A percentile compares a stretch with the other conserved stretches of the same genome.
These are phyloP conservation scores for Ancistrus triradiatus DNA, from an alignment of 2,113 vertebrate species.

Conservation along the genomic window DNA sequence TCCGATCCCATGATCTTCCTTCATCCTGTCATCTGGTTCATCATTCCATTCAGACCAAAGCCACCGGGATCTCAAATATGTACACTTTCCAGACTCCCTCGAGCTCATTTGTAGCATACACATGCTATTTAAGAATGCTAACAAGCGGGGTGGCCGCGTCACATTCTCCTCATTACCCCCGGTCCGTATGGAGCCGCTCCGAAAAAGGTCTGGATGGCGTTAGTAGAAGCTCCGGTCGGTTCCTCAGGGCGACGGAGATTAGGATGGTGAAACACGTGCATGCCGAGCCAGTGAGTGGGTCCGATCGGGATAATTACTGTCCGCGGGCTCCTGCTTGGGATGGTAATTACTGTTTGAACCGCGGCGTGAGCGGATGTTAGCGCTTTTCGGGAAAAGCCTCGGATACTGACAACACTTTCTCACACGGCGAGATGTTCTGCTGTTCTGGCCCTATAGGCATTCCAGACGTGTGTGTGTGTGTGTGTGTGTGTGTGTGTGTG, in stretches of 20 bases:
- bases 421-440: conserved; percentile 22
- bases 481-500: conserved; percentile 3
- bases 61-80: no score
- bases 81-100: conserved; percentile 27
- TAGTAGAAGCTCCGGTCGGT: conserved; percentile 31
- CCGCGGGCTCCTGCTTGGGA: conserved; percentile 26
- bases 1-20: no score
- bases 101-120: conserved; percentile 15
- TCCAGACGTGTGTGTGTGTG: conserved; percentile 35
- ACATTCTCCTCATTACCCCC: conserved; percentile 36
- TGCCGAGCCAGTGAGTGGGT: conserved; percentile 23
- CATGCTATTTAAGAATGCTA: conserved; percentile 30
- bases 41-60: no score
- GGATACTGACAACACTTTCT: conserved; percentile 52
- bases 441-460: conserved; percentile 43
- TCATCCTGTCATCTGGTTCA: no score
- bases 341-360: conserved; percentile 38
- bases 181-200: conserved; percentile 20
- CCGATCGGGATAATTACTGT: conserved; percentile 31
- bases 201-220: conserved; percentile 26
- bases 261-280: conserved; percentile 49
- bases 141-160: conserved; percentile 30
- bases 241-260: conserved; percentile 25
- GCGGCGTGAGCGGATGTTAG: conserved; percentile 27
- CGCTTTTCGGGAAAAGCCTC: conserved; percentile 49